These are phyloP conservation scores for Laothoe populi DNA, from an alignment of 2,888 invertebrate genomes.

Conservation along the genomic window DNA sequence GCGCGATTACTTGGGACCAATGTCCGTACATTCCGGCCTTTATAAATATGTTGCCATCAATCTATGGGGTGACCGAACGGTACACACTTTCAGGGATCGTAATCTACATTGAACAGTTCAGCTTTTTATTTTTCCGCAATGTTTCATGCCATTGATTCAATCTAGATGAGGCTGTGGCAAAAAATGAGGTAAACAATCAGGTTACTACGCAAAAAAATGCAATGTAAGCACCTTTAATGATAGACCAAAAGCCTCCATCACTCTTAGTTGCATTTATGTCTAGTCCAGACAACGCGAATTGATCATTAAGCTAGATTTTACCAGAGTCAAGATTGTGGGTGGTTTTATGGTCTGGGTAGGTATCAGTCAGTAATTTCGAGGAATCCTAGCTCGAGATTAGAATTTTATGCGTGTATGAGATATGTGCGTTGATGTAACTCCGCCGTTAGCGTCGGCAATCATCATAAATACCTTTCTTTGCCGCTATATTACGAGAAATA, in stretches of 20 bases:
- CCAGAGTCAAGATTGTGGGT: slow-evolving; percentile 24
- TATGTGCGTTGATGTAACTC: slow-evolving; percentile 26
- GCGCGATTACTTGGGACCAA: slow-evolving; percentile 61
- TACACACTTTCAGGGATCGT: slow-evolving; percentile 3
- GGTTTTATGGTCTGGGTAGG: slow-evolving; percentile 25
- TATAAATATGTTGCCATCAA: slow-evolving; percentile 25
- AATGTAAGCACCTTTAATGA: not conserved
- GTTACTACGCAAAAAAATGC: not conserved
- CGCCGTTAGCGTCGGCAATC: slow-evolving; percentile 21
- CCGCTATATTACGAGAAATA: slow-evolving; percentile 33
- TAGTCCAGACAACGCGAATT: not conserved
- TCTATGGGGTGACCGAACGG: slow-evolving; percentile 19
- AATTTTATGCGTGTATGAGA: slow-evolving; percentile 26
- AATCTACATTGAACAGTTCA: slow-evolving; percentile 19
- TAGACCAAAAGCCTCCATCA: not conserved
- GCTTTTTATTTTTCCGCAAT: slow-evolving; percentile 5
- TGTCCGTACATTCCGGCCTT: slow-evolving; percentile 47
- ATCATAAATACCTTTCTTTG: slow-evolving; percentile 33
- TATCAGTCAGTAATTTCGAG: slow-evolving; percentile 25
- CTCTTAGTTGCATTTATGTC: slow-evolving; percentile 9
- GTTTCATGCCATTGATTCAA: slow-evolving; percentile 1
- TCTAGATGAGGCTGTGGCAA: slow-evolving; percentile 4
- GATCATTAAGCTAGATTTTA: slow-evolving; percentile 19
- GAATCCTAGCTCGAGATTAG: slow-evolving; percentile 27
- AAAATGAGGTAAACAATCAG: slow-evolving; percentile 7